phyloP scores from a whole-genome alignment of 2,113 vertebrate genomes.

The Crotalus viridis region DNA sequence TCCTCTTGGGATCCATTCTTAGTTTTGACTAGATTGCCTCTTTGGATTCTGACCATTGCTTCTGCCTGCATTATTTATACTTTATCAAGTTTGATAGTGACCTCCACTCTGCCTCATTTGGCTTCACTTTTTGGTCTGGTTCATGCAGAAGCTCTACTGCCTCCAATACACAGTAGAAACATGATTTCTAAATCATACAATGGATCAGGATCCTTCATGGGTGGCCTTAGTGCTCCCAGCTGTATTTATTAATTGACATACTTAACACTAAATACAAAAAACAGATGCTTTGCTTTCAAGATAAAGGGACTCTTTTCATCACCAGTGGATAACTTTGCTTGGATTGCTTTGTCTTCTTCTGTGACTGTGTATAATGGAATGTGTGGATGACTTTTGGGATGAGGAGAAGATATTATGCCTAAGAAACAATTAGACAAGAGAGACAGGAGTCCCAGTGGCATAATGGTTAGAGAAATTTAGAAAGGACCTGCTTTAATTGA shows the following conservation, averaged over 20 bases:
- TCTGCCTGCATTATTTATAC: background rate
- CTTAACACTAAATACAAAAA: slow-evolving; percentile 6
- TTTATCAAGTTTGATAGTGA: background rate
- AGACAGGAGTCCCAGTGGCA: background rate
- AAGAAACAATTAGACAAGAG: background rate
- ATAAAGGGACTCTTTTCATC: background rate
- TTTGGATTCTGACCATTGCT: background rate
- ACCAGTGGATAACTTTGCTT: background rate
- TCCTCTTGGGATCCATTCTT: background rate
- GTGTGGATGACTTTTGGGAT: background rate
- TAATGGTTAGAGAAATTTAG: background rate
- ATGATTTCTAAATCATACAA: background rate
- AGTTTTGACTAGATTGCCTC: background rate
- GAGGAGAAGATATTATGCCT: background rate
- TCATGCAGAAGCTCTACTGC: background rate
- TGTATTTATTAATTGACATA: background rate
- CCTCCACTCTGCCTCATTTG: background rate
- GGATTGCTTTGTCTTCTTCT: background rate
- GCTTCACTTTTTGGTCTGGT: background rate
- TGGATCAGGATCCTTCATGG: background rate
- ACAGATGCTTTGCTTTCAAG: background rate
- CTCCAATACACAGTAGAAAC: background rate
- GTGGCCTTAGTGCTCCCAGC: background rate
- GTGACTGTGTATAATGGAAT: background rate
- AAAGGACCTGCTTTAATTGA: background rate